Evolutionary conservation across 2,113 vertebrate genomes (phyloP).

Genomic region (Oreotragus oreotragus): DNA sequence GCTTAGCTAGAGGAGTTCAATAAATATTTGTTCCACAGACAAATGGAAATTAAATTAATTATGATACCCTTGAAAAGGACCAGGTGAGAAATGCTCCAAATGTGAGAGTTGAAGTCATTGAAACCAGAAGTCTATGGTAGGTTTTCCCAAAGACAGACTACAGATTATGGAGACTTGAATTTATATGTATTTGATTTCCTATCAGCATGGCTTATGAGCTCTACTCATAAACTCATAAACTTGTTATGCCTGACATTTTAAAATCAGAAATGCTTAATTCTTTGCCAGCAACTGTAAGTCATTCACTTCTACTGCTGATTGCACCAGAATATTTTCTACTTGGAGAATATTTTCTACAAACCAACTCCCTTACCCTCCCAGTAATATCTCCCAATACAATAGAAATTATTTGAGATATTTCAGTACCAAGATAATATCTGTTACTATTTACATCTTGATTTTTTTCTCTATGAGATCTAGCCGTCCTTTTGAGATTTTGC

Average conservation of each 20-base stretch:
- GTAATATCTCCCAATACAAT: neutral
- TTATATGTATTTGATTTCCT: neutral
- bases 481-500: neutral
- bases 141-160: neutral
- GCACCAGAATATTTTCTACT: neutral
- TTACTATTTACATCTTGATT: neutral
- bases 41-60: constrained; percentile 26
- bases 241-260: neutral
- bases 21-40: neutral
- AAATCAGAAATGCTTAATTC: neutral
- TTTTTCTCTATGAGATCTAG: neutral
- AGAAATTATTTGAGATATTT: neutral
- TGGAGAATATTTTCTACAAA: neutral
- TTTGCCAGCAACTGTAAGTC: neutral
- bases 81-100: neutral
- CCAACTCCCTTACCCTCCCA: neutral
- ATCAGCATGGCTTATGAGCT: neutral
- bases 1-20: neutral
- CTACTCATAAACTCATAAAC: neutral
- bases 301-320: neutral
- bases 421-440: neutral
- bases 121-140: neutral
- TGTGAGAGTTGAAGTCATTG: neutral
- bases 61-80: neutral
- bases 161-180: neutral